These are phyloP conservation scores for Noctua comes DNA, from an alignment of 2,888 invertebrate species.

Conservation along the genomic window DNA sequence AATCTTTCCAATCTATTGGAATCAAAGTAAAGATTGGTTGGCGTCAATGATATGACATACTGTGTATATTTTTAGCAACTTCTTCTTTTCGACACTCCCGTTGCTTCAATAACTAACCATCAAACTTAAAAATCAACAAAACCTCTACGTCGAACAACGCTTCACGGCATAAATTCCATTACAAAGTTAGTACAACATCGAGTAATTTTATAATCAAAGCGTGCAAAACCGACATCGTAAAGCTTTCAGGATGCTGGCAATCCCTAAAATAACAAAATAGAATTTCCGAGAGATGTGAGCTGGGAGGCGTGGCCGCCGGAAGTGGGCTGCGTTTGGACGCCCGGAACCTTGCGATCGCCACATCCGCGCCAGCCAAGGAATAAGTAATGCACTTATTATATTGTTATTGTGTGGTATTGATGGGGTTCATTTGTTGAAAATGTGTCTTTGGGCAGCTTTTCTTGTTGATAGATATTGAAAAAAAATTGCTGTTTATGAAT, in stretches of 20 bases:
- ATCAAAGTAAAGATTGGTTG: not conserved
- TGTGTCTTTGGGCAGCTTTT: not conserved
- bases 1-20: not conserved
- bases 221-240: slow-evolving; percentile 78
- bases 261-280: slow-evolving; percentile 77
- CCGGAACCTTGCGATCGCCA: slow-evolving; percentile 82
- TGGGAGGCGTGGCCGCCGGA: slow-evolving; percentile 74
- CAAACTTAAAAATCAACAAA: slow-evolving; percentile 59
- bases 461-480: not conserved
- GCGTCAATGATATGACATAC: not conserved
- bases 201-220: slow-evolving; percentile 80
- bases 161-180: slow-evolving; percentile 72
- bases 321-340: slow-evolving; percentile 80
- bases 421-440: slow-evolving; percentile 22
- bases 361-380: slow-evolving; percentile 77
- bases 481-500: too few species aligned
- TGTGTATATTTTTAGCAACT: not conserved
- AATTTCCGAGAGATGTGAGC: slow-evolving; percentile 72
- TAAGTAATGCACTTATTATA: slow-evolving; percentile 65
- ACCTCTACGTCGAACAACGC: slow-evolving; percentile 66
- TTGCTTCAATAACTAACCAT: slow-evolving; percentile 33
- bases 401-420: slow-evolving; percentile 47
- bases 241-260: slow-evolving; percentile 77
- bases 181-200: slow-evolving; percentile 74
- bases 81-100: not conserved